phyloP scores from a whole-genome alignment of 1,140 invertebrate species.

The Philopotamus ludificatus region DNA sequence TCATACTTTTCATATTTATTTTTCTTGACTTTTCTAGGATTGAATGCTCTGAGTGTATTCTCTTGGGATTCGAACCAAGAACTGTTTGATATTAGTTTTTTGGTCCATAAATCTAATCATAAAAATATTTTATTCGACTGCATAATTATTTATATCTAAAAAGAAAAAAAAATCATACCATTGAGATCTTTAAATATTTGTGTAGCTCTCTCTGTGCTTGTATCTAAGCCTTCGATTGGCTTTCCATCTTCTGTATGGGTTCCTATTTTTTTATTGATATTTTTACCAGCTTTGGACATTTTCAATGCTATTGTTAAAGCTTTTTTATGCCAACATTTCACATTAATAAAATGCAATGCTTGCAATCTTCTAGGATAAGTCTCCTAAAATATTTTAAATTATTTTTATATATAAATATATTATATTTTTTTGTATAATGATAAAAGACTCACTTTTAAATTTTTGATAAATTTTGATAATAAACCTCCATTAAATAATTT shows the following conservation, averaged over 20 bases:
- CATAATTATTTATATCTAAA: background rate
- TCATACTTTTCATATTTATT: constrained; percentile 19
- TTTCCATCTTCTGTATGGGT: constrained; percentile 22
- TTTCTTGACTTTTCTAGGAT: constrained; percentile 24
- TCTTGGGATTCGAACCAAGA: constrained; percentile 36
- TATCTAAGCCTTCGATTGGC: constrained; percentile 25
- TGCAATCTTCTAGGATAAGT: constrained; percentile 32
- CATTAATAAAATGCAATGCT: constrained; percentile 30
- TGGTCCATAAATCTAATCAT: constrained; percentile 35
- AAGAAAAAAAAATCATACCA: constrained; percentile 21
- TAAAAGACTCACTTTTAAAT: constrained; percentile 28
- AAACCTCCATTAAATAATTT: constrained; percentile 30
- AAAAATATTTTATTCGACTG: background rate
- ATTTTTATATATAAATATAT: background rate
- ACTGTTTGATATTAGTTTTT: constrained; percentile 28
- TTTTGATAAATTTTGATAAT: constrained; percentile 34
- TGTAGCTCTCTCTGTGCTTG: constrained; percentile 23
- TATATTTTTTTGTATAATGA: background rate
- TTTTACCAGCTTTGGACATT: constrained; percentile 29
- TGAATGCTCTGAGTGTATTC: constrained; percentile 18
- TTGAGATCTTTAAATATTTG: constrained; percentile 35
- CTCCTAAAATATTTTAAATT: constrained; percentile 21
- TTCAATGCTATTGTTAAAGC: constrained; percentile 27
- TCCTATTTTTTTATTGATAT: constrained; percentile 20
- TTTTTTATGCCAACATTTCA: constrained; percentile 33